Base-by-base conservation (phyloP, 2,113 vertebrate species). In the Stictonetta naevosa region DNA sequence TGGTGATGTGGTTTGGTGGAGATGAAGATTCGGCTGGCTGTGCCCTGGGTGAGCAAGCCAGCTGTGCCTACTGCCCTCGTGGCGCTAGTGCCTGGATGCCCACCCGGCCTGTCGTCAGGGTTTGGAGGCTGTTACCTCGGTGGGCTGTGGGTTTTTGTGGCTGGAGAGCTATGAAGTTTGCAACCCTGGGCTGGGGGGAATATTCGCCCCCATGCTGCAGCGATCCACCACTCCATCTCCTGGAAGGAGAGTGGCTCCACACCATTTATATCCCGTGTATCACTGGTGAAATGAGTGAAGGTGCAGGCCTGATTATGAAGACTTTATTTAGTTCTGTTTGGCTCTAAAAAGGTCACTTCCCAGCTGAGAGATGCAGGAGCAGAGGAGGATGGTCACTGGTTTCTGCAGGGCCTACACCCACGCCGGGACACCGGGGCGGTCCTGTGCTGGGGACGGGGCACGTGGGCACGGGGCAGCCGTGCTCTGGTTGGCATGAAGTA, bases 281-380 rank as follows among this genome's bases (percentile, higher is more conserved):
- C 0, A 1, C n/a, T 25, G 23, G 9, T 12, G 11, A 15, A 14
- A 18, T 15, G 8, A 2, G 29, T 0, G 19, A 21, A 11, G 14
- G 2, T 44, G 69, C 25, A 40, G n/a, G 28, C 15, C 23, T 0
- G 1, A 4, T 31, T 7, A 16, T 2, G 31, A 50, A 46, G 15
- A 1, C 11, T 22, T 5, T 6, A 0, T 58, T 67, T 86, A 22
- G 31, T 73, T 22, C 6, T n/a, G 12, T 10, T 53, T 46, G 13
- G 8, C 50, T 76, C 76, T 50, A 10, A 31, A 8, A 11, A 40
- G 6, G 15, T 38, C 13, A 9, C 3, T 56, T 20, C 19, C 31
- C n/a, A 46, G 2, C 1, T 2, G 17, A 16, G 15, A 52, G 40
- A 3, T 3, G 67, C 21, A 1, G 33, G 44, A 28, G 26, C 1